phyloP scores from a whole-genome alignment of 2,113 vertebrate genomes.

The Opisthocomus hoazin region DNA sequence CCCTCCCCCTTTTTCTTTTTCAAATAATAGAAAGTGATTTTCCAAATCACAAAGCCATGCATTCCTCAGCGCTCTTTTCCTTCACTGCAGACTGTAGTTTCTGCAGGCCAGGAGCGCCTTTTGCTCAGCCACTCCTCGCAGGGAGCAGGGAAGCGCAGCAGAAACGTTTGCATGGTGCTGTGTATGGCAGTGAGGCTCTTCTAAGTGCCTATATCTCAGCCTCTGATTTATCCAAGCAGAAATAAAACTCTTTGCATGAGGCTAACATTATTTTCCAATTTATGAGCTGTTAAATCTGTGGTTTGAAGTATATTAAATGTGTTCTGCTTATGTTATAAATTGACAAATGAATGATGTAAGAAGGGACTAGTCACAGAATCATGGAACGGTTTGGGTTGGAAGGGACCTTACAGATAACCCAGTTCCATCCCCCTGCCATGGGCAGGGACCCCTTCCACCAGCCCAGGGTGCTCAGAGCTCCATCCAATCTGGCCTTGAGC shows the following conservation, averaged over 20 bases:
- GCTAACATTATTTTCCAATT: neutral
- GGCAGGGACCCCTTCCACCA: too few species aligned
- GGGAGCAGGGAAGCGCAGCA: accelerated
- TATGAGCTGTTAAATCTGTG: neutral
- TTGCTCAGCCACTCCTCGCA: accelerated
- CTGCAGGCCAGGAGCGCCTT: neutral
- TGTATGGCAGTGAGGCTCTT: too few species aligned
- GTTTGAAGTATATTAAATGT: neutral
- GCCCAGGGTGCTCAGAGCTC: too few species aligned
- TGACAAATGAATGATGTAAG: neutral
- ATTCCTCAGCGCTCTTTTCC: neutral
- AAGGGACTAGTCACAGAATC: too few species aligned
- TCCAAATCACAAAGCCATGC: neutral
- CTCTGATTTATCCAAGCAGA: neutral
- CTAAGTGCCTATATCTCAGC: neutral
- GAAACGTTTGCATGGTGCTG: neutral
- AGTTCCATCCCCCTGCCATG: too few species aligned
- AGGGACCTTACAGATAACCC: too few species aligned
- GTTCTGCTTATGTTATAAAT: neutral
- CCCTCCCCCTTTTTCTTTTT: neutral
- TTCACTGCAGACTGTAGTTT: neutral
- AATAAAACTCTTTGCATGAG: neutral
- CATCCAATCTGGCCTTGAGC: too few species aligned
- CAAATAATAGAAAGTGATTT: neutral
- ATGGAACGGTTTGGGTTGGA: too few species aligned